phyloP scores from a whole-genome alignment of 2,113 vertebrate genomes.

The Oreotrochilus melanogaster region DNA sequence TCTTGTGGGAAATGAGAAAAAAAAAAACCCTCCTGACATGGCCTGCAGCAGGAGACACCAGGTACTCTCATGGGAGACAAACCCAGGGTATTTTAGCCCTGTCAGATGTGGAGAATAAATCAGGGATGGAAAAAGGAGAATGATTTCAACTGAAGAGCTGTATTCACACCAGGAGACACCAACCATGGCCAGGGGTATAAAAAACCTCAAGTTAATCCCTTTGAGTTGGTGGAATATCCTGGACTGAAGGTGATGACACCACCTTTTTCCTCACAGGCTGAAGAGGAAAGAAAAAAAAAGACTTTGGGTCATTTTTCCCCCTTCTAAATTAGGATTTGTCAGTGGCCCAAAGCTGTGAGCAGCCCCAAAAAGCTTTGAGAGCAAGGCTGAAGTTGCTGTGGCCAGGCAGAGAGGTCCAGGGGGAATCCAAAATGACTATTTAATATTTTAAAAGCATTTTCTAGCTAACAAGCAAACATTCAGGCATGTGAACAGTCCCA shows the following conservation, averaged over 20 bases:
- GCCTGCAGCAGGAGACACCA: fast-evolving
- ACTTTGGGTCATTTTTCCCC: not conserved
- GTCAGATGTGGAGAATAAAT: not conserved
- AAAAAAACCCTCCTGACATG: not conserved
- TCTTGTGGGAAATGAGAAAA: not conserved
- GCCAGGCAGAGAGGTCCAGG: not conserved
- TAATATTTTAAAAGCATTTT: not conserved
- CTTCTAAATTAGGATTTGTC: not conserved
- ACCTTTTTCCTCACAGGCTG: too few species aligned
- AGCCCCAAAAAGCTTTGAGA: not conserved
- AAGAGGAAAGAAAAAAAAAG: not conserved
- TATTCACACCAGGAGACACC: not conserved
- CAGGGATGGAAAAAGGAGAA: not conserved
- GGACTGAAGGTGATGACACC: not conserved
- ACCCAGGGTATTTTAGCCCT: not conserved
- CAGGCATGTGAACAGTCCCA: not conserved
- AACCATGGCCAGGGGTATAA: fast-evolving
- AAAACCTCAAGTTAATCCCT: not conserved
- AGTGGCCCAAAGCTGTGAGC: not conserved
- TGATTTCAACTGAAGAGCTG: not conserved
- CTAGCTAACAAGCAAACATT: not conserved
- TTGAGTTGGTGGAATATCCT: not conserved
- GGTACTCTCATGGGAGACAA: not conserved
- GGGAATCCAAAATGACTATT: not conserved
- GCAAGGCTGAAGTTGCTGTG: not conserved